Conservation (phyloP, 2,888 invertebrate genomes). For the Plebejus argus region DNA sequence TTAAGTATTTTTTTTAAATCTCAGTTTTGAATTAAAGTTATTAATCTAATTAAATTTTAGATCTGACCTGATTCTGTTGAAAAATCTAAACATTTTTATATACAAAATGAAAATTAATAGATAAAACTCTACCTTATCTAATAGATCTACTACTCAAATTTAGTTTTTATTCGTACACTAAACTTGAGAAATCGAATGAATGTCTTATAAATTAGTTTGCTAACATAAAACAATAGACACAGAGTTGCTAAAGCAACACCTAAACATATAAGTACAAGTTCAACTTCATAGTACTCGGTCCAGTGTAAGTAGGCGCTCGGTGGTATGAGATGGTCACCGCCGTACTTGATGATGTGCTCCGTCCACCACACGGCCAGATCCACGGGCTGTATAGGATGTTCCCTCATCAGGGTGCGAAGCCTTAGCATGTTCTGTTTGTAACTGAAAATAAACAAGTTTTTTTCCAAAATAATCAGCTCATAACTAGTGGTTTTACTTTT, state of each 20-base stretch:
- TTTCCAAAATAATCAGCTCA: background rate
- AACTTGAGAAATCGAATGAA: background rate
- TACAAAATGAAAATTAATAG: too few relatives aligned
- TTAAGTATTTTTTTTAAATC: too few relatives aligned
- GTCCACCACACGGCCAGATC: slow-evolving; percentile 54
- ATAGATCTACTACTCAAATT: background rate
- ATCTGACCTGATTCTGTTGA: too few relatives aligned
- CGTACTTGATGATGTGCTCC: slow-evolving; percentile 51
- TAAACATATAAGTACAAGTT: slow-evolving; percentile 39
- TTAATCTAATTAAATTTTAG: too few relatives aligned
- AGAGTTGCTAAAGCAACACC: slow-evolving; percentile 16
- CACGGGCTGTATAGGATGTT: slow-evolving; percentile 46
- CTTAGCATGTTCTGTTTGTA: slow-evolving; percentile 45
- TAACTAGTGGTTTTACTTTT: background rate
- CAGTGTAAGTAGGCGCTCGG: slow-evolving; percentile 48
- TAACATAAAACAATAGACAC: background rate
- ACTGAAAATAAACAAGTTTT: slow-evolving; percentile 38
- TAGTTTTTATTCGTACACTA: background rate
- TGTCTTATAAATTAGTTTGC: background rate
- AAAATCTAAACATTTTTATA: too few relatives aligned
- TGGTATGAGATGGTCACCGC: slow-evolving; percentile 48
- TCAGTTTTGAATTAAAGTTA: too few relatives aligned
- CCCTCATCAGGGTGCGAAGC: slow-evolving; percentile 43
- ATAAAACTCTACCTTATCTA: background rate
- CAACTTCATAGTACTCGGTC: slow-evolving; percentile 45